Percentiles rank a stretch among this genome's conserved stretches.
Conservation (phyloP, 2,113 vertebrate genomes). For the Cinclus mexicanus region DNA sequence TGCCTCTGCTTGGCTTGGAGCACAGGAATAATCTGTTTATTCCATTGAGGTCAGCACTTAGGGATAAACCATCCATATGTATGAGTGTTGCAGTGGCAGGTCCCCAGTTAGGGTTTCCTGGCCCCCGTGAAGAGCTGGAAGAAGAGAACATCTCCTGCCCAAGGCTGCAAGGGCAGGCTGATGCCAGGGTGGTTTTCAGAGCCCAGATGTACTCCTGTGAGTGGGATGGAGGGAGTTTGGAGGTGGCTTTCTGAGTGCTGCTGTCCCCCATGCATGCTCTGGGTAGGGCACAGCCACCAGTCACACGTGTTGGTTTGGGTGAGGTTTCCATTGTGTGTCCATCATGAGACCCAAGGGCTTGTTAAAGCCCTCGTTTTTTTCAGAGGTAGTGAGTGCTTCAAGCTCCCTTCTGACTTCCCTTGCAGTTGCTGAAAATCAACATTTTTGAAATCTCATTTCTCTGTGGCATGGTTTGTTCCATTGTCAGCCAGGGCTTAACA, state of each 20-base stretch:
- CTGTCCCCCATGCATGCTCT: rapidly evolving
- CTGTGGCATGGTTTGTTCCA: not conserved
- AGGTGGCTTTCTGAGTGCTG: not conserved
- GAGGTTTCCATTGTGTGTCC: not conserved
- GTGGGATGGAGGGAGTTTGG: not conserved
- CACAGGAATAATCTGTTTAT: not conserved
- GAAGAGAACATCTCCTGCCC: not conserved
- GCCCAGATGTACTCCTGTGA: not conserved
- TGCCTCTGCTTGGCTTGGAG: not conserved
- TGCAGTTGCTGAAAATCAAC: not conserved
- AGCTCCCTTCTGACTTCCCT: not conserved
- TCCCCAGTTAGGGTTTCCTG: not conserved
- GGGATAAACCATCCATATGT: not conserved
- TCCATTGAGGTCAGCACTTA: not conserved
- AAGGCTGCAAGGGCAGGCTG: not conserved
- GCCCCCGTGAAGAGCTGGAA: not conserved
- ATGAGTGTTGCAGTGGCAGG: not conserved
- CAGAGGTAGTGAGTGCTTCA: not conserved
- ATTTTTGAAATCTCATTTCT: not conserved
- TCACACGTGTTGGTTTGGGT: not conserved
- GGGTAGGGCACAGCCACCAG: rapidly evolving
- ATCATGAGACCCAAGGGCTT: rapidly evolving
- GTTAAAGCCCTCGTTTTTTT: not conserved
- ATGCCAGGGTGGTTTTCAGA: not conserved
- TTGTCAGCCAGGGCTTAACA: not conserved